A percentile compares a stretch with the other conserved stretches of the same genome.
phyloP scores from a whole-genome alignment of 2,113 vertebrate genomes.

The Notechis scutatus region DNA sequence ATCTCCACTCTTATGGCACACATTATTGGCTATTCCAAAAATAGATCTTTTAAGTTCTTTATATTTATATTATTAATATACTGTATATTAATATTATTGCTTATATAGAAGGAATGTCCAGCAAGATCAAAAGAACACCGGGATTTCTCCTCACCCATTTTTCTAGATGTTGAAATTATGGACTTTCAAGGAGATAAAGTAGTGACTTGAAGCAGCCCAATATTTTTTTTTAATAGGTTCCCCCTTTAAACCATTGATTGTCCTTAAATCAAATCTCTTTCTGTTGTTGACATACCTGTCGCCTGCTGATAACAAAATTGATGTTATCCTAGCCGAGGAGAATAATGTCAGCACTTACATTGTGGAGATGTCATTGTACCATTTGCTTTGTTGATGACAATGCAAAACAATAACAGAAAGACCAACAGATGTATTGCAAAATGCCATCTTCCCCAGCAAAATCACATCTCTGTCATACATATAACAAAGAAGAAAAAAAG shows the following conservation, averaged over 20 bases:
- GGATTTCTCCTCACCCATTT: neutral
- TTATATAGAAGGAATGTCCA: neutral
- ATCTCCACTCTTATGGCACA: neutral
- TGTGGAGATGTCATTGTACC: neutral
- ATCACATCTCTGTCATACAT: neutral
- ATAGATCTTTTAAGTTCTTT: neutral
- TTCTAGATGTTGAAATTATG: neutral
- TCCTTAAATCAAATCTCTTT: neutral
- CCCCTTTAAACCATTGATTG: conserved; percentile 2
- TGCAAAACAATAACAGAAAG: neutral
- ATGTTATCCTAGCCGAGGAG: neutral
- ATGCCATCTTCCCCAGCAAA: neutral
- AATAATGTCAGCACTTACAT: neutral
- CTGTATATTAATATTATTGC: neutral
- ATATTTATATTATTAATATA: neutral
- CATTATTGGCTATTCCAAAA: neutral
- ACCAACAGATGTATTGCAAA: neutral
- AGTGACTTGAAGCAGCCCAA: neutral
- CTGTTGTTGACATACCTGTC: neutral
- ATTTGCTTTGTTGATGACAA: neutral
- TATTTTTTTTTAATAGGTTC: neutral
- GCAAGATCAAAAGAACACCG: neutral
- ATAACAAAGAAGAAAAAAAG: neutral
- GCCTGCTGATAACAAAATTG: neutral
- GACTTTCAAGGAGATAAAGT: conserved; percentile 9